Evolutionary conservation across 2,888 invertebrate genomes (phyloP).

Genomic region (Gasteruption jaculator): DNA sequence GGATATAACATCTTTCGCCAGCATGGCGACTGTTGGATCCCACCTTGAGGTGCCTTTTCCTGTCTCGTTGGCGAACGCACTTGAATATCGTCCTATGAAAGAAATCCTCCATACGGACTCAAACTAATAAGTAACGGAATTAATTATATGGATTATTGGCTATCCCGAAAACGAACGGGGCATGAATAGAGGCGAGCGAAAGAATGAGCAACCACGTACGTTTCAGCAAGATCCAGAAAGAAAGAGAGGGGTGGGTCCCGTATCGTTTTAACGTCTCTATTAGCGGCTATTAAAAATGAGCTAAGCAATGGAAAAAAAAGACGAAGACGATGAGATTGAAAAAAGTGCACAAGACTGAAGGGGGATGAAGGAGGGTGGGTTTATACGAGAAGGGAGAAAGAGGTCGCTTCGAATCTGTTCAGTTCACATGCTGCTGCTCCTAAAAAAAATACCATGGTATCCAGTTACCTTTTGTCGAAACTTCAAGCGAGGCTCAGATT

Average conservation of each 20-base stretch:
- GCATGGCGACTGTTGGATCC: too few species aligned
- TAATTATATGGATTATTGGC: too few species aligned
- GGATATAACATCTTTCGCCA: too few species aligned
- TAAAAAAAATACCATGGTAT: conserved; percentile 40
- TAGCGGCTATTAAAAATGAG: conserved; percentile 51
- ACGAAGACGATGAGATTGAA: conserved; percentile 25
- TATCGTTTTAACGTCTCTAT: conserved; percentile 53
- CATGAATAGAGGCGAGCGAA: too few species aligned
- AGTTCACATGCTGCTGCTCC: conserved; percentile 40
- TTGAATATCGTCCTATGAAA: too few species aligned
- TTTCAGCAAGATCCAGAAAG: too few species aligned
- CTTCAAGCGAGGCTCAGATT: conserved; percentile 43
- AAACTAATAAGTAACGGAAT: too few species aligned
- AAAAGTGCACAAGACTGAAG: conserved; percentile 19
- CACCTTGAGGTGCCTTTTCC: too few species aligned
- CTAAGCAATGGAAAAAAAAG: conserved; percentile 29
- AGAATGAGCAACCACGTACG: too few species aligned
- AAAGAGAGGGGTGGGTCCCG: conserved; percentile 28
- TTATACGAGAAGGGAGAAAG: conserved; percentile 9
- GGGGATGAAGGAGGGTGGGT: conserved; percentile 15
- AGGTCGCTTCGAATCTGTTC: conserved; percentile 37
- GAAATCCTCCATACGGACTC: too few species aligned
- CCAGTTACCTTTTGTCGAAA: conserved; percentile 50
- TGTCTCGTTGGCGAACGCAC: too few species aligned
- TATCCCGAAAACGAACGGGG: too few species aligned